phyloP scores from a whole-genome alignment of 2,888 invertebrate genomes.

The Folsomia manolachei region DNA sequence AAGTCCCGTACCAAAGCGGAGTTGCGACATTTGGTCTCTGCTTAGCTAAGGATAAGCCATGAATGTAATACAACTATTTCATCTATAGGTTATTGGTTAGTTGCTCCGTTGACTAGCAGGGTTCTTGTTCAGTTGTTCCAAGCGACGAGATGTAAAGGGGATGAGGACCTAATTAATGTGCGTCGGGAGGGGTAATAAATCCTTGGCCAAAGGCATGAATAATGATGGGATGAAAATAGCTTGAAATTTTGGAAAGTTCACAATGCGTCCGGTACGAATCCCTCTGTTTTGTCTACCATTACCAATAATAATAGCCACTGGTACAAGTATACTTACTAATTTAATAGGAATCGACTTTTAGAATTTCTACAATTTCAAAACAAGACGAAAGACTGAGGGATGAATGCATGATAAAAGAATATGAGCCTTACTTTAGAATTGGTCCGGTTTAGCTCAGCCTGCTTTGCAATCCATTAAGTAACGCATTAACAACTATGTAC shows the following conservation, averaged over 20 bases:
- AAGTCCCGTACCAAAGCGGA: not conserved
- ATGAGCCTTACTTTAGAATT: not conserved
- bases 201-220: constrained; percentile 12
- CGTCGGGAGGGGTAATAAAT: constrained; percentile 21
- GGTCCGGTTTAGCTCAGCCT: not conserved
- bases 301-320: too few relatives aligned
- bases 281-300: too few relatives aligned
- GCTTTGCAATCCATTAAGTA: not conserved
- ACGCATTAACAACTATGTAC: not conserved
- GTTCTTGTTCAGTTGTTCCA: not conserved
- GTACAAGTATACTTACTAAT: too few relatives aligned
- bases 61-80: not conserved
- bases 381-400: not conserved
- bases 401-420: not conserved
- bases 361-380: not conserved
- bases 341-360: too few relatives aligned
- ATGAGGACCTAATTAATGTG: constrained; percentile 19
- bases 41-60: not conserved
- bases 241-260: not conserved
- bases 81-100: not conserved
- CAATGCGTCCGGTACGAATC: too few relatives aligned
- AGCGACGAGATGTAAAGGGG: constrained; percentile 10
- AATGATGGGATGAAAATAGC: constrained; percentile 18
- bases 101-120: not conserved
- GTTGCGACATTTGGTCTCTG: not conserved